Conservation (phyloP, 2,113 vertebrate genomes). For the Bothrops jararaca region DNA sequence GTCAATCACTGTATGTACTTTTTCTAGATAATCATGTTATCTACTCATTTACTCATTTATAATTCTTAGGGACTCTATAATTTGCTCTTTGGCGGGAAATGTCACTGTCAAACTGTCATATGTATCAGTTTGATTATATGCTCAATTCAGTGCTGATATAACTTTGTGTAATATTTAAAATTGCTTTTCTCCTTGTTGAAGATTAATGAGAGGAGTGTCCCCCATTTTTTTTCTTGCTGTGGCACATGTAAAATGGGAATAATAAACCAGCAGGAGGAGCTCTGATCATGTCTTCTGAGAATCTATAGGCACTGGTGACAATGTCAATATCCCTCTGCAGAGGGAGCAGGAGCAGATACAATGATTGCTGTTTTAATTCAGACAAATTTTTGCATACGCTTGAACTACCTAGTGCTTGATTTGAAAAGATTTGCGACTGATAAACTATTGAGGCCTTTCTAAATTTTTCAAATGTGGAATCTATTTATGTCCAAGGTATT, state of each 20-base stretch:
- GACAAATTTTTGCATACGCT: not conserved
- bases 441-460: not conserved
- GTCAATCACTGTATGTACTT: not conserved
- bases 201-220: not conserved
- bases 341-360: not conserved
- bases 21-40: not conserved
- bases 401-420: not conserved
- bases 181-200: not conserved
- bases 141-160: not conserved
- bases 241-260: not conserved
- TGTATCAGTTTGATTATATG: not conserved
- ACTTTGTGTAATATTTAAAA: not conserved
- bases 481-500: not conserved
- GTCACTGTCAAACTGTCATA: not conserved
- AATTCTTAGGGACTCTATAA: not conserved
- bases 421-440: not conserved
- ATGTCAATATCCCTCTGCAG: not conserved
- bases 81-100: not conserved
- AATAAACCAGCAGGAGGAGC: slow-evolving; percentile 19
- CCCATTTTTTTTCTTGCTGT: not conserved
- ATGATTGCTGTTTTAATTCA: not conserved
- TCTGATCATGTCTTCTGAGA: not conserved
- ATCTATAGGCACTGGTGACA: not conserved
- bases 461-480: not conserved
- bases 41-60: not conserved